Percentiles rank a stretch among this genome's conserved stretches.
phyloP scores from a whole-genome alignment of 1,140 invertebrate genomes.

The Drosophila melanica region DNA sequence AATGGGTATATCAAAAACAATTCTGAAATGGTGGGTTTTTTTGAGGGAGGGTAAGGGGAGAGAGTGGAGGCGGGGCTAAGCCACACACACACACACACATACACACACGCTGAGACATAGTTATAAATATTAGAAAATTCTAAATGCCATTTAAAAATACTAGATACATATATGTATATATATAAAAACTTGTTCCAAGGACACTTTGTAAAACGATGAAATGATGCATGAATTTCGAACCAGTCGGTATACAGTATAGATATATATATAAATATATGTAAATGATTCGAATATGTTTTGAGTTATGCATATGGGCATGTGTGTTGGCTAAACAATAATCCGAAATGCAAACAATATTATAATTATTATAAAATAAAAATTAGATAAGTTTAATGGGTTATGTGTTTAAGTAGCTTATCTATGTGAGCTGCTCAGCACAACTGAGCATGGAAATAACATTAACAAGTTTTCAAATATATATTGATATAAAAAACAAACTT shows the following conservation, averaged over 20 bases:
- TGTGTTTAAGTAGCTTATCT: conserved; percentile 15
- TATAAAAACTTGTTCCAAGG: conserved; percentile 45
- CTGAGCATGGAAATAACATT: conserved; percentile 30
- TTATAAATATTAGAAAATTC: conserved; percentile 21
- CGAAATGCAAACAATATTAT: conserved; percentile 14
- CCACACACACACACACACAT: conserved; percentile 24
- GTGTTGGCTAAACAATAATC: conserved; percentile 24
- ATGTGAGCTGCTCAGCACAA: conserved; percentile 19
- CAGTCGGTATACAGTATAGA: conserved; percentile 14
- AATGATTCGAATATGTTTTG: background rate
- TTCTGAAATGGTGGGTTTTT: conserved; percentile 47
- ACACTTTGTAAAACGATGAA: conserved; percentile 46
- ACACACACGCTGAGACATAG: conserved; percentile 14
- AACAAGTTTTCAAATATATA: conserved; percentile 26
- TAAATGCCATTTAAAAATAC: conserved; percentile 30
- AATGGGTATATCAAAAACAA: conserved; percentile 27
- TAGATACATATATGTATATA: conserved; percentile 33
- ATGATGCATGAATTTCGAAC: conserved; percentile 21
- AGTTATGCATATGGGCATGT: conserved; percentile 32
- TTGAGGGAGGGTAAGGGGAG: background rate
- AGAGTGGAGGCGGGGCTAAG: background rate
- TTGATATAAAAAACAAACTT: conserved; percentile 27
- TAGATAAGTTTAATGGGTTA: background rate
- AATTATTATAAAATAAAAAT: background rate
- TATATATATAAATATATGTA: conserved; percentile 1